Percentiles rank a stretch among this genome's conserved stretches.
phyloP scores from a whole-genome alignment of 1,140 invertebrate genomes.

The Gryon sp. region DNA sequence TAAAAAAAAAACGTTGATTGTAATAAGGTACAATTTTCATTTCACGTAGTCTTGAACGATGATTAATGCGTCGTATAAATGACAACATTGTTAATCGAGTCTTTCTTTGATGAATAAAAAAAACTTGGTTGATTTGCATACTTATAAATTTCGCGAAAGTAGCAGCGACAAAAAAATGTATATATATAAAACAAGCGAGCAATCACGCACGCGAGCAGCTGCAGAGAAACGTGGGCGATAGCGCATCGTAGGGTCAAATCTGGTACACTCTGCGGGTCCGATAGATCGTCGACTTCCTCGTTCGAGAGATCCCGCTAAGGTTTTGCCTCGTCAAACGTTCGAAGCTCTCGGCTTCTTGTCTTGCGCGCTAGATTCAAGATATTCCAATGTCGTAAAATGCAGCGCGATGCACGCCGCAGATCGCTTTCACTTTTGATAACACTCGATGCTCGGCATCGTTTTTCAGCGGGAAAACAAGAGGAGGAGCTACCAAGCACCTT shows the following conservation, averaged over 20 bases:
- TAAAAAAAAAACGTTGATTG: background rate
- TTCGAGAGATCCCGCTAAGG: constrained; percentile 70
- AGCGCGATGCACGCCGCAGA: constrained; percentile 42
- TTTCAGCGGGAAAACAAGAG: constrained; percentile 1
- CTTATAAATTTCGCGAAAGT: constrained; percentile 3
- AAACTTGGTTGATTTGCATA: constrained; percentile 18
- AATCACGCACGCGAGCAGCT: constrained; percentile 13
- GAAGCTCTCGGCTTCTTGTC: constrained; percentile 63
- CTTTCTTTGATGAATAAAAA: constrained; percentile 10
- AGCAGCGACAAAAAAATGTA: background rate
- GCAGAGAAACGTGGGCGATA: constrained; percentile 28
- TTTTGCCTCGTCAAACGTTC: constrained; percentile 69
- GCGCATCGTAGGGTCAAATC: constrained; percentile 55
- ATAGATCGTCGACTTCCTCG: constrained; percentile 66
- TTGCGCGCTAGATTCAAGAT: constrained; percentile 62
- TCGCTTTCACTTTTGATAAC: constrained; percentile 68
- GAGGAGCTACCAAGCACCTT: too few relatives aligned
- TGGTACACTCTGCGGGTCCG: constrained; percentile 55
- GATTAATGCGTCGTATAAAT: constrained; percentile 17
- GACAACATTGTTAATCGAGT: constrained; percentile 31
- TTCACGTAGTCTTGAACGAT: background rate
- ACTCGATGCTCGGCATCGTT: constrained; percentile 15
- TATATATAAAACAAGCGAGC: background rate
- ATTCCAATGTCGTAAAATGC: constrained; percentile 41
- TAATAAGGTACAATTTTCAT: constrained; percentile 29